Evolutionary conservation across 2,113 vertebrate species (phyloP).

Genomic region (Dipodomys ordii): DNA sequence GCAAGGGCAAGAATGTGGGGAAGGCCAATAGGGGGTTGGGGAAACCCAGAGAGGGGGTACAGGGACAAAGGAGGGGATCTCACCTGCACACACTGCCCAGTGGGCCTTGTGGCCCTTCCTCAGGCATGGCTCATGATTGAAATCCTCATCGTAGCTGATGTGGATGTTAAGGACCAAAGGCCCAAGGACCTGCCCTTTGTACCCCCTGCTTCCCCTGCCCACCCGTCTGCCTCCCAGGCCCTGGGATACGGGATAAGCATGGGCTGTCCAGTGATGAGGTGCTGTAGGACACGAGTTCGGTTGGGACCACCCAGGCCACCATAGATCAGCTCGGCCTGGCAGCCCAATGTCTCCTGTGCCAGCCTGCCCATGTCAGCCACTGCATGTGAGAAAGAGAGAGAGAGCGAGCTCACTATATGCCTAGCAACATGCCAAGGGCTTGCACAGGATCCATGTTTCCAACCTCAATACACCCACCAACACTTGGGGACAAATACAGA

Average conservation of each 20-base stretch:
- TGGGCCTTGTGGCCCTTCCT: constrained; percentile 91
- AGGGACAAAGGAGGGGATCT: background rate
- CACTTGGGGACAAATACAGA: background rate
- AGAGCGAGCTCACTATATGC: background rate
- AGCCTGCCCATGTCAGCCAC: constrained; percentile 91
- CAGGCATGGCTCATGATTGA: constrained; percentile 93
- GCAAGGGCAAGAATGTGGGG: background rate
- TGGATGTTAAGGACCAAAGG: constrained; percentile 66
- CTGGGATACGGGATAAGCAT: constrained; percentile 93
- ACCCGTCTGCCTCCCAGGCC: background rate
- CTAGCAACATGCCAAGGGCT: too few relatives aligned
- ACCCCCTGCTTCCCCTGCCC: background rate
- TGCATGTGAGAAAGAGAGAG: constrained; percentile 68
- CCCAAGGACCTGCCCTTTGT: background rate
- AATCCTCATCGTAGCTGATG: constrained; percentile 94
- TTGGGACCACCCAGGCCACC: constrained; percentile 90
- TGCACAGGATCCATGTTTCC: rapidly evolving
- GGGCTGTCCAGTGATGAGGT: constrained; percentile 88
- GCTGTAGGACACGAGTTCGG: constrained; percentile 83
- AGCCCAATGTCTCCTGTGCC: constrained; percentile 89
- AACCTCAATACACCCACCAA: background rate
- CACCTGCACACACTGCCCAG: constrained; percentile 93
- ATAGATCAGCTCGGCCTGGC: constrained; percentile 86
- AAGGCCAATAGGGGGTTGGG: background rate
- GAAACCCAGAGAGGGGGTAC: background rate